Percentiles rank a stretch among this genome's conserved stretches.
Evolutionary conservation across 2,888 invertebrate species (phyloP).

Genomic region (Chymomyza caudatula): DNA sequence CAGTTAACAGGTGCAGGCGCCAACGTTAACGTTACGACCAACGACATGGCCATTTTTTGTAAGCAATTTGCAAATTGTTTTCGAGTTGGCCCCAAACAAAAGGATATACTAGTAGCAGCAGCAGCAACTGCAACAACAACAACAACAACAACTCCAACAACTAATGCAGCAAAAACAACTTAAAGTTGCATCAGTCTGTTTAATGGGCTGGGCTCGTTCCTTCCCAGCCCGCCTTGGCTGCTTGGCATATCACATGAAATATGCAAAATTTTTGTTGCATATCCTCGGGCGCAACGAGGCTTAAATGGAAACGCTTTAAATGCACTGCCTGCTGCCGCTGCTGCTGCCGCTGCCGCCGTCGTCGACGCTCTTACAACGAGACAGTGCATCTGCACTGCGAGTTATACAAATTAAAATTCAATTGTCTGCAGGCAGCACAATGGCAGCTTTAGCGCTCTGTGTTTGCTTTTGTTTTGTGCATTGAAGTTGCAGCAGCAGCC

Average conservation of each 20-base stretch:
- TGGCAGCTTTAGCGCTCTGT: conserved; percentile 25
- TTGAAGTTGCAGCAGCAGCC: conserved; percentile 1
- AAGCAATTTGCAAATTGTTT: conserved; percentile 71
- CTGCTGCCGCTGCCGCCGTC: background rate
- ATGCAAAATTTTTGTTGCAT: conserved; percentile 45
- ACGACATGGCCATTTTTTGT: conserved; percentile 11
- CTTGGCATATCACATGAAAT: conserved; percentile 28
- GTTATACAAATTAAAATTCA: conserved; percentile 64
- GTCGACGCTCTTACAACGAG: background rate
- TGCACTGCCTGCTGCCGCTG: conserved; percentile 10
- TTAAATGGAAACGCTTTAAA: conserved; percentile 42
- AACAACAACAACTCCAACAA: background rate
- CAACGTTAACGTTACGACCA: conserved; percentile 15
- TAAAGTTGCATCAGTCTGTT: conserved; percentile 26
- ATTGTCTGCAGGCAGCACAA: conserved; percentile 50
- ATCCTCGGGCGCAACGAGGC: conserved; percentile 42
- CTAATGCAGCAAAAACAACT: conserved; percentile 9
- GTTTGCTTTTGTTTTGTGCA: conserved; percentile 12
- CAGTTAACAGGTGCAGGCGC: conserved; percentile 43
- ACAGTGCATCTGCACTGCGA: conserved; percentile 1
- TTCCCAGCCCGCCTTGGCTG: no score
- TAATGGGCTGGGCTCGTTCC: conserved; percentile 4
- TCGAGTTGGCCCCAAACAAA: conserved; percentile 34
- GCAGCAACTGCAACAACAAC: conserved; percentile 5
- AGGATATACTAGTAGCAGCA: conserved; percentile 26